phyloP scores from a whole-genome alignment of 2,888 invertebrate genomes.

The Agrochola litura region DNA sequence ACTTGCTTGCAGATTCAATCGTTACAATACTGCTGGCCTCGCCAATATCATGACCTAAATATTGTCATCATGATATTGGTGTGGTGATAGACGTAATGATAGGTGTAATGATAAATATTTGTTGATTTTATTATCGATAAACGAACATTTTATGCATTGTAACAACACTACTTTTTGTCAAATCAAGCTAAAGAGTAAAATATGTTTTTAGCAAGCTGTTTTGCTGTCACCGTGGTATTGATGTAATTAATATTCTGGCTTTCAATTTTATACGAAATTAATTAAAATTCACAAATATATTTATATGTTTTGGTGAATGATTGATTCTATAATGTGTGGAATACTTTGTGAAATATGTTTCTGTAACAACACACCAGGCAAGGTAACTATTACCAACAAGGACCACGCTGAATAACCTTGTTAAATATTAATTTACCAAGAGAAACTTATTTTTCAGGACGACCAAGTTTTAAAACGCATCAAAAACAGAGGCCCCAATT shows the following conservation, averaged over 20 bases:
- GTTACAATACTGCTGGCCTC: not conserved
- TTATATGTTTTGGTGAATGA: not conserved
- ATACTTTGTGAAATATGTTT: conserved; percentile 87
- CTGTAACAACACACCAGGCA: conserved; percentile 58
- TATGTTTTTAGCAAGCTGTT: not conserved
- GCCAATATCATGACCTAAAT: not conserved
- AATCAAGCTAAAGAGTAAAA: no score
- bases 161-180: conserved; percentile 1
- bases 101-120: not conserved
- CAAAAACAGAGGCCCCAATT: conserved; percentile 91
- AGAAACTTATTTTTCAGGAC: conserved; percentile 73
- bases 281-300: not conserved
- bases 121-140: not conserved
- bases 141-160: not conserved
- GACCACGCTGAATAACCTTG: conserved; percentile 20
- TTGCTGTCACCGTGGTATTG: not conserved
- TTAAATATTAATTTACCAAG: conserved; percentile 33
- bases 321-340: conserved; percentile 85
- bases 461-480: conserved; percentile 81
- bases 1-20: not conserved
- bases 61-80: not conserved
- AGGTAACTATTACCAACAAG: conserved; percentile 57
- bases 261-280: no score
- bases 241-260: conserved; percentile 5
- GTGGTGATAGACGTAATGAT: not conserved